Evolutionary conservation across 2,888 invertebrate genomes (phyloP).

Genomic region (Rhagonycha fulva): DNA sequence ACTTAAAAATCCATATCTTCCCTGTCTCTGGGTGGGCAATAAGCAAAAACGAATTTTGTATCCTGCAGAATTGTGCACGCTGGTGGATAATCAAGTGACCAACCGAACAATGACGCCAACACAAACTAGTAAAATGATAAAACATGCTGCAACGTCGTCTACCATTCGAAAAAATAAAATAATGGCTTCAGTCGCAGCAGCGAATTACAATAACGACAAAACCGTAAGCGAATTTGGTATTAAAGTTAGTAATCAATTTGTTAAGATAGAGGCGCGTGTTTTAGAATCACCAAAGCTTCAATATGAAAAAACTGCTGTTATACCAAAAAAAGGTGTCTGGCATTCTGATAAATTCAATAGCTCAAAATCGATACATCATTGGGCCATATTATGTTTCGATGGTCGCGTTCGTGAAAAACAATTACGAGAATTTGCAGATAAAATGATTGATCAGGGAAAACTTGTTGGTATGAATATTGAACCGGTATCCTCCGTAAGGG

Average conservation of each 20-base stretch:
- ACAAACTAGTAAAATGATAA: constrained; percentile 88
- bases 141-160: constrained; percentile 81
- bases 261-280: constrained; percentile 76
- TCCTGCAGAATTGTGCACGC: no score
- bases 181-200: constrained; percentile 56
- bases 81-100: constrained; percentile 47
- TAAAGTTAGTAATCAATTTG: constrained; percentile 73
- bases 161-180: constrained; percentile 79
- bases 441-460: no score
- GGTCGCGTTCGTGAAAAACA: constrained; percentile 17
- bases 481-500: constrained; percentile 33
- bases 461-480: constrained; percentile 31
- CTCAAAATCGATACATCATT: constrained; percentile 47
- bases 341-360: constrained; percentile 50
- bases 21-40: no score
- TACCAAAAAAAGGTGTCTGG: constrained; percentile 55
- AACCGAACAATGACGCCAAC: constrained; percentile 79
- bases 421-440: not conserved
- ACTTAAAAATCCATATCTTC: no score
- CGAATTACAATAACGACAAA: constrained; percentile 53
- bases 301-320: constrained; percentile 57
- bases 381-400: constrained; percentile 58
- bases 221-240: constrained; percentile 82
- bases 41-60: no score
- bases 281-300: constrained; percentile 75